Conservation (phyloP, 2,888 invertebrate species). For the Allophyes oxyacanthae region DNA sequence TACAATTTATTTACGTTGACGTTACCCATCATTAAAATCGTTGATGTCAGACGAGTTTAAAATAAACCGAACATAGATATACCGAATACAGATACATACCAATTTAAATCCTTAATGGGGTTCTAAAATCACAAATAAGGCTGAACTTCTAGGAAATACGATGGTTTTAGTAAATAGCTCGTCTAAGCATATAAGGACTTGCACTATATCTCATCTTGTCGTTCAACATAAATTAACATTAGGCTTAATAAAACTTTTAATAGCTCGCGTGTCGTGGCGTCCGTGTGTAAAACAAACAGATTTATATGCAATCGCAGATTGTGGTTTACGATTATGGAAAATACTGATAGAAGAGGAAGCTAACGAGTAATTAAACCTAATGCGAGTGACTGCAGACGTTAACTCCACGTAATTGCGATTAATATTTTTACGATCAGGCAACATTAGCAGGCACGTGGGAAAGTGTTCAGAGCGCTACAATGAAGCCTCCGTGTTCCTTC, state of each 20-base stretch:
- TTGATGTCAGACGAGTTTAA: not conserved
- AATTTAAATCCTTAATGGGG: constrained; percentile 1
- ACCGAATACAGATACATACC: too few relatives aligned
- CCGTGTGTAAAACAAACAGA: constrained; percentile 73
- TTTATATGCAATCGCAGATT: constrained; percentile 79
- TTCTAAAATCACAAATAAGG: constrained; percentile 3
- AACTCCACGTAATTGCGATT: constrained; percentile 60
- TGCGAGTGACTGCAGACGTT: constrained; percentile 53
- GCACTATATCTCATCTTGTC: constrained; percentile 49
- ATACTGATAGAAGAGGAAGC: constrained; percentile 74
- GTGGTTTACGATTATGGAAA: constrained; percentile 83
- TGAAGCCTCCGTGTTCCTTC: constrained; percentile 65
- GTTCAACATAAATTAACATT: constrained; percentile 53
- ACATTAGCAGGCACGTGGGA: constrained; percentile 55
- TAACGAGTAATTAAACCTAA: constrained; percentile 75
- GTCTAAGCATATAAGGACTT: constrained; percentile 29
- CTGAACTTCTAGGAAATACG: constrained; percentile 9
- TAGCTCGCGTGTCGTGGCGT: constrained; percentile 50
- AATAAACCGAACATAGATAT: not conserved
- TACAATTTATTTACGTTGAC: not conserved
- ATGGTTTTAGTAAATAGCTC: constrained; percentile 19
- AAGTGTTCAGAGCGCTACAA: constrained; percentile 38
- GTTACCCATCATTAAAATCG: not conserved
- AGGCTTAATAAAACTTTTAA: constrained; percentile 50
- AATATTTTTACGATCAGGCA: constrained; percentile 55